A percentile compares a stretch with the other conserved stretches of the same genome.
Evolutionary conservation across 1,140 invertebrate species (phyloP).

Genomic region (Drosophila pseudoananassae): DNA sequence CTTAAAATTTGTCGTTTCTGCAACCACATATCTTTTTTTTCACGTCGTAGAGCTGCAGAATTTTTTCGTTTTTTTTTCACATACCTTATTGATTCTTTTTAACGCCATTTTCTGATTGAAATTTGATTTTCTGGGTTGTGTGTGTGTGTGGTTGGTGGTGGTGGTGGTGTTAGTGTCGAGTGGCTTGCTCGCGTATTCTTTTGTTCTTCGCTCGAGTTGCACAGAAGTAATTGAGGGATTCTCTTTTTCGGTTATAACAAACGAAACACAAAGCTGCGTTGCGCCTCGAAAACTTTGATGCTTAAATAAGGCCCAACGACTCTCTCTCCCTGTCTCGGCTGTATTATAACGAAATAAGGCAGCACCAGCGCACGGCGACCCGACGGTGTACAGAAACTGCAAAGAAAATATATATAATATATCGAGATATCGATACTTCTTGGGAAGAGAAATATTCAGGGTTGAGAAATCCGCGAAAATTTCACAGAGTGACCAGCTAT

Average conservation of each 20-base stretch:
- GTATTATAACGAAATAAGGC: conserved; percentile 56
- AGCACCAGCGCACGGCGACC: conserved; percentile 72
- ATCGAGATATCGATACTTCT: no score
- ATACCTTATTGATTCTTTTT: conserved; percentile 98
- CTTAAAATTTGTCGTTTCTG: conserved; percentile 24
- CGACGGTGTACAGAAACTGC: conserved; percentile 43
- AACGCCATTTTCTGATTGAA: conserved; percentile 91
- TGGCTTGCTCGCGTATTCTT: conserved; percentile 65
- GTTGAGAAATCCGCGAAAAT: no score
- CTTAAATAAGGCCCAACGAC: conserved; percentile 50
- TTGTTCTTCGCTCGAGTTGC: conserved; percentile 61
- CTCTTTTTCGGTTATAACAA: conserved; percentile 34
- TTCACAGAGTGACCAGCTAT: no score
- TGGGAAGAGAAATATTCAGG: no score
- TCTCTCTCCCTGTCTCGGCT: conserved; percentile 66
- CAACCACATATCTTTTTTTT: conserved; percentile 29
- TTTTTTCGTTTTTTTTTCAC: conserved; percentile 83
- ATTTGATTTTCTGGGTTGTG: conserved; percentile 83
- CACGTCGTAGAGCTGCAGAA: conserved; percentile 29
- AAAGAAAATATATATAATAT: conserved; percentile 1
- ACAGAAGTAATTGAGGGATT: conserved; percentile 17
- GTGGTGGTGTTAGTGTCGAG: conserved; percentile 67
- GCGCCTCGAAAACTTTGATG: conserved; percentile 50
- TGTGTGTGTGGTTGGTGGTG: conserved; percentile 67
- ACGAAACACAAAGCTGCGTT: conserved; percentile 76